Evolutionary conservation across 2,797 vertebrate species (phyloP), one percentile per base, ranked within the genome.

Genomic region (Danio jaintianensis): DNA sequence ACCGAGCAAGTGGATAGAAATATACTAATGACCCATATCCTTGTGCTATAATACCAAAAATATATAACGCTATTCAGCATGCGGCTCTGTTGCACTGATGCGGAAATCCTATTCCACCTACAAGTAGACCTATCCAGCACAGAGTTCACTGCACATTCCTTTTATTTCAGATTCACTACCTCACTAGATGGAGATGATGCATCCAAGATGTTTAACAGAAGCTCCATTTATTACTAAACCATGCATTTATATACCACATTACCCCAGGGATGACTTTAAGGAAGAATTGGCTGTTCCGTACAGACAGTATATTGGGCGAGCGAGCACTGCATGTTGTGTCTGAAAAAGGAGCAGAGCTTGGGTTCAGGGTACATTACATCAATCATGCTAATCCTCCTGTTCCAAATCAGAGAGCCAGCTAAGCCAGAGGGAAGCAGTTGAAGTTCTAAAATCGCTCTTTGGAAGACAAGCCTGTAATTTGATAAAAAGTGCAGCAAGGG

Each of bases 301-400:
- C 63, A 55, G 55, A 58, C 67, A 18, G 29, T 0, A 9, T 40
- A 36, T 62, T 56, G 20, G 45, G 16, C 22, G 20, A 43, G 20
- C n/a, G 20, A 56, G 16, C 73, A 38, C 9, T 79, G 48, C 71
- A 70, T 61, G 59, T 69, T 55, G 61, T 55, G 63, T 61, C 45
- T 75, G 70, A 79, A 69, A 78, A 42, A 75, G 50, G 40, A 61
- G 18, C 53, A 36, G 66, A 48, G 63, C 52, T 75, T 67, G 53
- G 29, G 47, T 40, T 48, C 55, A 45, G 36, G 43, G 36, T 75
- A 40, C 70, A 64, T 75, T 72, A 82, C 76, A 79, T 84, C 71
- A 82, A 82, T 79, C 80, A 84, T 61, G 63, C 71, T 83, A 83
- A 83, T 79, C 82, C 76, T 66, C 63, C 38, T 20, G 75, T 38